Evolutionary conservation across 2,797 vertebrate species (phyloP).

Genomic region (Poecilia gillii): DNA sequence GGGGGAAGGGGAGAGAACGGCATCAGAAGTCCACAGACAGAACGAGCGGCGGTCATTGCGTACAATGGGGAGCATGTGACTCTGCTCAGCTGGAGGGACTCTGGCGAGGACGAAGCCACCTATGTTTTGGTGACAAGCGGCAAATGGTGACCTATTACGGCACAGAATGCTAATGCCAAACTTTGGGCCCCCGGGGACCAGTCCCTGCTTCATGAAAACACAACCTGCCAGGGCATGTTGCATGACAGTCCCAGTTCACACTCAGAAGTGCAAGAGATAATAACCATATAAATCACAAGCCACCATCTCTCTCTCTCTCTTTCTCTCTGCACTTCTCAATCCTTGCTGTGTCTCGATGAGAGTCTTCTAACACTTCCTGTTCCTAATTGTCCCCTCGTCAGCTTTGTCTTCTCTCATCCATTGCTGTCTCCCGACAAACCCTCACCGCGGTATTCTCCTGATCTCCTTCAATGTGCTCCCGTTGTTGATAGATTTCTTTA

Average conservation of each 20-base stretch:
- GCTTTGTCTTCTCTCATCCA: slow-evolving; percentile 58
- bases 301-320: slow-evolving; percentile 27
- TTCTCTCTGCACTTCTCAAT: slow-evolving; percentile 24
- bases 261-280: slow-evolving; percentile 76
- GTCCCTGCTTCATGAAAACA: slow-evolving; percentile 46
- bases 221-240: slow-evolving; percentile 63
- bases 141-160: slow-evolving; percentile 78
- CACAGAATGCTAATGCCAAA: slow-evolving; percentile 76
- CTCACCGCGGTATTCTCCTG: slow-evolving; percentile 20
- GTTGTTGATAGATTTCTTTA: slow-evolving; percentile 46
- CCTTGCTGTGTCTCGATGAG: slow-evolving; percentile 56
- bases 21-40: slow-evolving; percentile 58
- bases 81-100: slow-evolving; percentile 73
- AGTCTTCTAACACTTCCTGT: slow-evolving; percentile 58
- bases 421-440: slow-evolving; percentile 62
- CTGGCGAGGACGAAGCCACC: slow-evolving; percentile 68
- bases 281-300: slow-evolving; percentile 78
- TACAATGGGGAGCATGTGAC: slow-evolving; percentile 60
- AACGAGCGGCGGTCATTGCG: slow-evolving; percentile 71
- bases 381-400: slow-evolving; percentile 68
- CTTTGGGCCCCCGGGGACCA: slow-evolving; percentile 59
- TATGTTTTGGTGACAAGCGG: slow-evolving; percentile 79
- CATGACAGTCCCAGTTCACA: slow-evolving; percentile 73
- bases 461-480: slow-evolving; percentile 19
- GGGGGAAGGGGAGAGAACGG: neutral